phyloP scores from a whole-genome alignment of 2,888 invertebrate species.

The Catocala sponsa region DNA sequence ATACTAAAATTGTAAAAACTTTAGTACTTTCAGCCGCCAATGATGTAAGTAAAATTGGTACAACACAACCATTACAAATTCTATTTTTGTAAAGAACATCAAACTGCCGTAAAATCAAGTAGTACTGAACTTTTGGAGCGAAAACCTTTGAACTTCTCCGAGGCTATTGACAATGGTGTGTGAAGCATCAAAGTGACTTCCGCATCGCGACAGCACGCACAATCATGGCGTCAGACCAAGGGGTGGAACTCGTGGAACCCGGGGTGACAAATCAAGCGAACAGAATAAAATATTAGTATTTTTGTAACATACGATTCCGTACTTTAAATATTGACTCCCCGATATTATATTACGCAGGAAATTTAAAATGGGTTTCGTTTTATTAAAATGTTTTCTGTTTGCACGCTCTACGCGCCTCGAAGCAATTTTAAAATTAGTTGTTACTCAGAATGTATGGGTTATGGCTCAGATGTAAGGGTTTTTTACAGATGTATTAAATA shows the following conservation, averaged over 20 bases:
- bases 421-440: slow-evolving; percentile 38
- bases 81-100: slow-evolving; percentile 20
- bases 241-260: slow-evolving; percentile 24
- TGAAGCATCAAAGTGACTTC: slow-evolving; percentile 69
- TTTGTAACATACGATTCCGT: slow-evolving; percentile 50
- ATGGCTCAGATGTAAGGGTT: slow-evolving; percentile 13
- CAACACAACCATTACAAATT: background rate
- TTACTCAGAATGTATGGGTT: slow-evolving; percentile 6
- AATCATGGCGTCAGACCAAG: slow-evolving; percentile 51
- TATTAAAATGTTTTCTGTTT: slow-evolving; percentile 44
- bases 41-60: background rate
- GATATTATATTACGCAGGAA: slow-evolving; percentile 42
- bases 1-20: no score
- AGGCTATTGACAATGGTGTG: slow-evolving; percentile 60
- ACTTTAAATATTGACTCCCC: slow-evolving; percentile 48
- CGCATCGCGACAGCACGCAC: slow-evolving; percentile 59
- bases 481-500: no score
- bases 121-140: slow-evolving; percentile 21
- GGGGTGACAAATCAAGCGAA: slow-evolving; percentile 66
- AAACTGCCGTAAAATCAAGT: slow-evolving; percentile 37
- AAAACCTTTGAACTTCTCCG: slow-evolving; percentile 59
- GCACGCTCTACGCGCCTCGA: slow-evolving; percentile 19
- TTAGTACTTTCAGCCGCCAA: no score
- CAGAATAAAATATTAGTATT: slow-evolving; percentile 60
- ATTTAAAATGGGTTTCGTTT: slow-evolving; percentile 48